These are phyloP conservation scores for Tachyglossus aculeatus DNA, from an alignment of 2,797 vertebrate species.

Conservation along the genomic window DNA sequence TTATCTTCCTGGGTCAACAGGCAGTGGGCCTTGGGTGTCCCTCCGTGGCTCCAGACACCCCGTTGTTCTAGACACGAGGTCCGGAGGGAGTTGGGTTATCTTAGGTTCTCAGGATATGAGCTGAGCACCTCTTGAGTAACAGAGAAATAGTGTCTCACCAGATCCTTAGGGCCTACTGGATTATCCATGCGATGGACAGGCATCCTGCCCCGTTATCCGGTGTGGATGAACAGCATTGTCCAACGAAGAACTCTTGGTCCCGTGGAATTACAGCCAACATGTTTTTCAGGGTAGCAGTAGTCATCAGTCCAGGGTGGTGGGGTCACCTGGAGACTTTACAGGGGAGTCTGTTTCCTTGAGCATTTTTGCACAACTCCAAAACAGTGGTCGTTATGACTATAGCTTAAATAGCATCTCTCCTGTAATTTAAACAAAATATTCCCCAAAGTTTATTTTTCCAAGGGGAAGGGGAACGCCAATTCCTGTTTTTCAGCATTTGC, in stretches of 20 bases:
- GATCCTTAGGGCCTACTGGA: too few relatives aligned
- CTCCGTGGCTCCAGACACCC: too few relatives aligned
- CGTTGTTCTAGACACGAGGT: too few relatives aligned
- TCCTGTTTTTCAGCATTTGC: slow-evolving; percentile 47
- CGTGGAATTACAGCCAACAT: slow-evolving; percentile 3
- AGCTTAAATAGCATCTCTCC: slow-evolving; percentile 7
- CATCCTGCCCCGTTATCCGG: too few relatives aligned
- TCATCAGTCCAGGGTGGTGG: background rate
- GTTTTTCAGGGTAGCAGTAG: slow-evolving; percentile 38
- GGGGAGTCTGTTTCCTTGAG: slow-evolving; percentile 35
- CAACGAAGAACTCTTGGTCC: background rate
- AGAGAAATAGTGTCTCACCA: too few relatives aligned
- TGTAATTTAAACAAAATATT: slow-evolving; percentile 34
- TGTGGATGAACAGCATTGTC: background rate
- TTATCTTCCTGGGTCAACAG: too few relatives aligned
- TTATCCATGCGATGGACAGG: too few relatives aligned
- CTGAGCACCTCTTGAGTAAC: too few relatives aligned
- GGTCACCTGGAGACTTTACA: background rate
- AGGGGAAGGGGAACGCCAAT: slow-evolving; percentile 36
- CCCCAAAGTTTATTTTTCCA: slow-evolving; percentile 47
- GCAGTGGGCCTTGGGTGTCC: too few relatives aligned
- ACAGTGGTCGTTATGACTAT: background rate
- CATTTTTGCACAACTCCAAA: slow-evolving; percentile 38
- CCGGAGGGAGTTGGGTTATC: too few relatives aligned
- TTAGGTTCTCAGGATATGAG: too few relatives aligned